A percentile compares a stretch with the other conserved stretches of the same genome.
These are phyloP conservation scores for Drosophila persimilis DNA, from an alignment of 1,140 invertebrate species.

Conservation along the genomic window DNA sequence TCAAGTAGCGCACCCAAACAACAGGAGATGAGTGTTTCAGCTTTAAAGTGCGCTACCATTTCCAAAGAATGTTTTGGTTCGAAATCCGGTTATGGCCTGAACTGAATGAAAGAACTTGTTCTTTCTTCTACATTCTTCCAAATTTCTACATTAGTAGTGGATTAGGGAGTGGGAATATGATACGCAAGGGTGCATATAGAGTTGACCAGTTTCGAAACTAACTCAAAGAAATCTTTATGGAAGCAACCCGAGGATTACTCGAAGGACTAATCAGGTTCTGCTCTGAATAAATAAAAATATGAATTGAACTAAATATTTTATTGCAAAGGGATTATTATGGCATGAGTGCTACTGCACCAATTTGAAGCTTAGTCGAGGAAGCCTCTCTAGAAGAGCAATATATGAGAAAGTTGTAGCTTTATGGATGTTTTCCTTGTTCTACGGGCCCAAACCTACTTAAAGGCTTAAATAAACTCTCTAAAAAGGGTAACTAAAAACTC, in stretches of 20 bases:
- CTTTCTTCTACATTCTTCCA: constrained; percentile 45
- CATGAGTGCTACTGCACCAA: too few species aligned
- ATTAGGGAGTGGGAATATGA: neutral
- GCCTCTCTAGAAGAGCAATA: constrained; percentile 1
- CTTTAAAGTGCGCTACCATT: constrained; percentile 36
- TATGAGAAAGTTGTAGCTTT: neutral
- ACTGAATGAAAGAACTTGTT: constrained; percentile 40
- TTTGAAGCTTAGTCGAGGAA: too few species aligned
- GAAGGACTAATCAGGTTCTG: too few species aligned
- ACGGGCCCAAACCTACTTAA: too few species aligned
- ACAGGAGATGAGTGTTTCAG: constrained; percentile 31
- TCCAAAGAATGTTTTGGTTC: neutral
- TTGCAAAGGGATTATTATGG: too few species aligned
- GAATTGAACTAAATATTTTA: too few species aligned
- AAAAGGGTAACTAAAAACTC: constrained; percentile 8
- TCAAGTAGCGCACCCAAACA: too few species aligned
- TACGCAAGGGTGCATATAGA: constrained; percentile 22
- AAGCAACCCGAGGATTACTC: constrained; percentile 27
- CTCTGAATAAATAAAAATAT: too few species aligned
- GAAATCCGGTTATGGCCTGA: constrained; percentile 42
- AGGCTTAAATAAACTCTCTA: too few species aligned
- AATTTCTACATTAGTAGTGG: too few species aligned
- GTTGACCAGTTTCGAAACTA: constrained; percentile 17
- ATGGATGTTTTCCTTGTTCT: too few species aligned
- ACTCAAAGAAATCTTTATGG: constrained; percentile 28